These are phyloP conservation scores for Stenchaetothrips biformis DNA, from an alignment of 2,888 invertebrate species.

Conservation along the genomic window DNA sequence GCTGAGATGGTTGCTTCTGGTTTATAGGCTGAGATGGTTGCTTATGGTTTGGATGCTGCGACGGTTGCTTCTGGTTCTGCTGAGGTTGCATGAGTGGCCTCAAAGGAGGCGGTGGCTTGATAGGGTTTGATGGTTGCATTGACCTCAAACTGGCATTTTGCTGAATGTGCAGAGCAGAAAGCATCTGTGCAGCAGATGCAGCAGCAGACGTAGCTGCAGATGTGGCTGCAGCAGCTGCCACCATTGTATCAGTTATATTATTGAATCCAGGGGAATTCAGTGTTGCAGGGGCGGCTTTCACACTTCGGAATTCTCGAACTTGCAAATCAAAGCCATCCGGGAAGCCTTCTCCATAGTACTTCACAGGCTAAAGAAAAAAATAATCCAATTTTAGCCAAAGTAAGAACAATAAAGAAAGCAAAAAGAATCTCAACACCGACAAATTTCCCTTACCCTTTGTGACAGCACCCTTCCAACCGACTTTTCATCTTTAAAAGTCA, in stretches of 20 bases:
- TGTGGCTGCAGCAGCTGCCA: background rate
- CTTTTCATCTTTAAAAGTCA: slow-evolving; percentile 7
- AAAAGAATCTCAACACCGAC: too few species aligned
- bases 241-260: background rate
- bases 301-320: background rate
- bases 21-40: background rate
- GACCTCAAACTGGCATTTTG: too few species aligned
- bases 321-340: background rate
- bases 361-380: background rate
- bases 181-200: background rate
- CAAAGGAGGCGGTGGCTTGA: background rate
- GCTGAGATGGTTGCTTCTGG: too few species aligned
- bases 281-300: background rate
- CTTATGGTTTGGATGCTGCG: background rate
- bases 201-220: too few species aligned
- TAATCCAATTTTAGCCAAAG: too few species aligned
- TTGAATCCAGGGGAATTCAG: background rate
- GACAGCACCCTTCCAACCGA: background rate
- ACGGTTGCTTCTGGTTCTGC: background rate
- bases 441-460: background rate
- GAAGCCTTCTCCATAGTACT: background rate
- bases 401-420: too few species aligned
- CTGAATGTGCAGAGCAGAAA: too few species aligned
- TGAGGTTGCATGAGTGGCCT: background rate
- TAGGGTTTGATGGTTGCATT: background rate